Conservation (phyloP, 2,113 vertebrate species). For the Leucoraja erinaceus region DNA sequence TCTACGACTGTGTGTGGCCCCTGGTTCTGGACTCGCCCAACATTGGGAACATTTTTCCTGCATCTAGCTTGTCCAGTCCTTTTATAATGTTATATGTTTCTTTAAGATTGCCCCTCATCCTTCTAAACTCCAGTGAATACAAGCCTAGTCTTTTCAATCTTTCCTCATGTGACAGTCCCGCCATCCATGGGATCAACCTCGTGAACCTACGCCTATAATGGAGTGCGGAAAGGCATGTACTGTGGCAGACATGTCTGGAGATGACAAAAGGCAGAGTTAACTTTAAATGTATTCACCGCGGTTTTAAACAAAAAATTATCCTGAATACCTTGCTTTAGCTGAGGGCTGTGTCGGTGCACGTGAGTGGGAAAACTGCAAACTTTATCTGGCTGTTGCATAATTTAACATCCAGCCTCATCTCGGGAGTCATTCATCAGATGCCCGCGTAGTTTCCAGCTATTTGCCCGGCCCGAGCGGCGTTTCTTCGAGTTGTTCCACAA, state of each 20-base stretch:
- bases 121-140: no score
- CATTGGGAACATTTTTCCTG: no score
- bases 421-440: conserved; percentile 13
- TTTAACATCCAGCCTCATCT: conserved; percentile 8
- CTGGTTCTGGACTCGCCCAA: no score
- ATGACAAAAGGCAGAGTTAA: not conserved
- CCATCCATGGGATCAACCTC: no score
- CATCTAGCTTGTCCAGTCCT: no score
- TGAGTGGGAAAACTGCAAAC: not conserved
- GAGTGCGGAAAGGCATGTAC: not conserved
- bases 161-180: no score
- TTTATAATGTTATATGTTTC: no score
- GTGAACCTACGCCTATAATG: not conserved
- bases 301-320: not conserved
- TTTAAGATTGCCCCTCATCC: no score
- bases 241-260: not conserved
- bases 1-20: no score
- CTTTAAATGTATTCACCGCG: not conserved
- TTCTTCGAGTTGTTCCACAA: not conserved
- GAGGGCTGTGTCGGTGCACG: not conserved
- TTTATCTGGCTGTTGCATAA: conserved; percentile 21
- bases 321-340: not conserved
- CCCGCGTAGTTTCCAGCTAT: not conserved
- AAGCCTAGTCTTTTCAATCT: no score
- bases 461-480: not conserved